Evolutionary conservation across 2,888 invertebrate species (phyloP), one percentile per base, ranked within the genome.

Genomic region (Spisula subtruncata): DNA sequence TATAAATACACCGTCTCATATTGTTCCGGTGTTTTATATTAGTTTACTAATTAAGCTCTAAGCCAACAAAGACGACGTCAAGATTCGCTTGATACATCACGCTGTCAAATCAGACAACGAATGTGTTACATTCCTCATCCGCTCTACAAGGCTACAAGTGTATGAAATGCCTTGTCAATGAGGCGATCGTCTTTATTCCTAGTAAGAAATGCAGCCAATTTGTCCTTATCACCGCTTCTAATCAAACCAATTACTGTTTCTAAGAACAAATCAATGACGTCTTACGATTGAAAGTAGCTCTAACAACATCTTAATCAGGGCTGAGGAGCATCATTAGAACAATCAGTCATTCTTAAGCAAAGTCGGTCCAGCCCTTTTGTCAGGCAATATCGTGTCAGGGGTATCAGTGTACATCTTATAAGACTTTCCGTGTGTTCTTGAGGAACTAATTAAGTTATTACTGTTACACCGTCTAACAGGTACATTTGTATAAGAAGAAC

Each of bases 341-440:
- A 91, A 91, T 91, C 89, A 89, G 91, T 91, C 91, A 91, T 91
- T 88, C 87, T 91, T 91, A 87, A 75, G 29, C 84, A 81, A 85
- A 84, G 46, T 83, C 82, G 81, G 25, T 75, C 48, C 75, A 71
- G 46, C 81, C 80, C 86, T 88, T 89, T 56, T 88, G 91, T 87
- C 91, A 88, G 60, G 18, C 25, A 83, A 85, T 25, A 71, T 82
- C 79, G 71, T 82, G 75, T 75, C 35, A 16, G 16, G n/a, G 75
- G 35, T 75, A 75, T 6, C 35, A 32, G n/a, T 5, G 60, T 32
- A 35, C 18, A 12, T 75, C 25, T 75, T 75, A 35, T 75, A 75
- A n/a, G 32, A 18, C 35, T 75, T 16, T n/a, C 60, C 2, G 8
- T 8, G 41, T 41, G 41, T 41, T 41, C 41, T 41, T 2, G 41